These are phyloP conservation scores for Lucifuga dentata DNA, from an alignment of 2,113 vertebrate species.

Conservation along the genomic window DNA sequence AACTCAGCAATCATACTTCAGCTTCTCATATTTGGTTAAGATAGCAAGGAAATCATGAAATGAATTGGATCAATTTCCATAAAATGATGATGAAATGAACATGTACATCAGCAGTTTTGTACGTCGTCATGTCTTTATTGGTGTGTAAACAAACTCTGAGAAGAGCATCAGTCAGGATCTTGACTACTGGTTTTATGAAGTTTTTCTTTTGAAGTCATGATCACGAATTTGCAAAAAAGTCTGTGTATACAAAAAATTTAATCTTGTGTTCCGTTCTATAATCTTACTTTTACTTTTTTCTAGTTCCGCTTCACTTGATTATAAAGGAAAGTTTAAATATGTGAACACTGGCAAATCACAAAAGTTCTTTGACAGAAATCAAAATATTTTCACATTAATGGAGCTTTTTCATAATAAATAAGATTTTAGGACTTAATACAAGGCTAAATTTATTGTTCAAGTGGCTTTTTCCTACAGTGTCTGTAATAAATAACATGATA, in stretches of 20 bases:
- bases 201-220: conserved; percentile 61
- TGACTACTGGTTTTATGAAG: conserved; percentile 63
- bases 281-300: not conserved
- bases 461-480: conserved; percentile 42
- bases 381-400: conserved; percentile 10
- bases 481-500: conserved; percentile 65
- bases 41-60: no score
- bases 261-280: conserved; percentile 12
- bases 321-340: no score
- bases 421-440: conserved; percentile 23
- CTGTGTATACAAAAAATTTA: conserved; percentile 24
- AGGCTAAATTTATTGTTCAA: conserved; percentile 15
- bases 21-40: no score
- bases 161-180: conserved; percentile 74
- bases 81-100: conserved; percentile 1
- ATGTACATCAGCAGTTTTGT: conserved; percentile 8
- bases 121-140: conserved; percentile 80
- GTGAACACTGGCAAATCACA: not conserved
- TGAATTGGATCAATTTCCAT: not conserved
- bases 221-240: conserved; percentile 54
- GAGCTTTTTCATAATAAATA: conserved; percentile 18
- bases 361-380: conserved; percentile 3
- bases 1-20: no score
- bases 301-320: not conserved
- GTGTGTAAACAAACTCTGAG: conserved; percentile 83